Evolutionary conservation across 2,888 invertebrate species (phyloP).

Genomic region (Phymatocera aterrima): DNA sequence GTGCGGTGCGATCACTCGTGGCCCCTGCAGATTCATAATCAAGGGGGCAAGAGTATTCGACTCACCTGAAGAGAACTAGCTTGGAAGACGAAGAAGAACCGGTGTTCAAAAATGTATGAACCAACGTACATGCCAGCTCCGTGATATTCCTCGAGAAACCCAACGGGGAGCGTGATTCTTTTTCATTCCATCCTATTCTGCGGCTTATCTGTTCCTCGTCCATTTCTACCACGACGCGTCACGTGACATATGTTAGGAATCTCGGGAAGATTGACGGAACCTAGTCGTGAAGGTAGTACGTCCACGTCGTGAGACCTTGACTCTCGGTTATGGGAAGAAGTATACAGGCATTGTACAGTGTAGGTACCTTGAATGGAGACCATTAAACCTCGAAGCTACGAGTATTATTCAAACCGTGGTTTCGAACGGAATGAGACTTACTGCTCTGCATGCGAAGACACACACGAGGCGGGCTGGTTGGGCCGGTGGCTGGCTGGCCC

Average conservation of each 20-base stretch:
- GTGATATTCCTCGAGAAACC: too few relatives aligned
- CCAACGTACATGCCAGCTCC: too few relatives aligned
- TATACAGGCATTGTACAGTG: too few relatives aligned
- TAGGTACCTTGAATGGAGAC: slow-evolving; percentile 63
- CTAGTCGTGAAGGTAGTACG: not conserved
- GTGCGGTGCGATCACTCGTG: too few relatives aligned
- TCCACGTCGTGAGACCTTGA: slow-evolving; percentile 30
- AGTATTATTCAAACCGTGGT: slow-evolving; percentile 1
- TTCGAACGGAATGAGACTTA: slow-evolving; percentile 30
- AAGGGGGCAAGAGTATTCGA: too few relatives aligned
- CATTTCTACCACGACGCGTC: not conserved
- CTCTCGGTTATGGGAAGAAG: not conserved
- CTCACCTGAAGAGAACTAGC: too few relatives aligned
- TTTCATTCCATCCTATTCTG: not conserved
- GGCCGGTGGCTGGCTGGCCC: too few relatives aligned
- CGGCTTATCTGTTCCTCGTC: too few relatives aligned
- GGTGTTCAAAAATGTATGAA: too few relatives aligned
- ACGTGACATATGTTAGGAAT: slow-evolving; percentile 3
- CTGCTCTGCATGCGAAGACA: slow-evolving; percentile 35
- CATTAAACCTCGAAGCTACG: slow-evolving; percentile 55
- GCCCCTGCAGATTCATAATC: too few relatives aligned
- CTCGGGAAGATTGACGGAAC: slow-evolving; percentile 5
- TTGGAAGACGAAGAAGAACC: too few relatives aligned
- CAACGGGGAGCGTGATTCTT: too few relatives aligned
- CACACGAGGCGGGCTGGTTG: slow-evolving; percentile 8